Conservation (phyloP, 2,797 vertebrate genomes). For the Pachyuromys duprasi region DNA sequence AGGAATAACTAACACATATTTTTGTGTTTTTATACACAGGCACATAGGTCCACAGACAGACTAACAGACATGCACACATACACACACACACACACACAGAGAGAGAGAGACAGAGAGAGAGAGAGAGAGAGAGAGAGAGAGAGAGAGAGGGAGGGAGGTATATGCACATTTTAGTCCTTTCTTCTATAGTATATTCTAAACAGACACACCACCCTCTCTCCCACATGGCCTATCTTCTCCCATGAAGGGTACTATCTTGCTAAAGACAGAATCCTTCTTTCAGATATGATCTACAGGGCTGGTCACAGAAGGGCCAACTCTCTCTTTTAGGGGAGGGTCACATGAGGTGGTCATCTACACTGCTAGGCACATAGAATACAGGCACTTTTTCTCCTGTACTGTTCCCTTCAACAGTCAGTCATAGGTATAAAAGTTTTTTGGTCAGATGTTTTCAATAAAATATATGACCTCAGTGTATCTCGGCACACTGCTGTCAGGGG, state of each 20-base stretch:
- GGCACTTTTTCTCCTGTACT: neutral
- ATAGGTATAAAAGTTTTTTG: neutral
- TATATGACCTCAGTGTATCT: too few species aligned
- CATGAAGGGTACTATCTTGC: neutral
- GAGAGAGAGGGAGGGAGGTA: neutral
- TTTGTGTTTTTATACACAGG: neutral
- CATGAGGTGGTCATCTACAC: accelerated
- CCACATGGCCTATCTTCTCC: neutral
- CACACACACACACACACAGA: neutral
- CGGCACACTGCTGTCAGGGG: neutral
- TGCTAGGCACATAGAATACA: neutral
- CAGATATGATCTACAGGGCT: neutral
- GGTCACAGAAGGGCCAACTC: accelerated
- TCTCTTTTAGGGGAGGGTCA: too few species aligned
- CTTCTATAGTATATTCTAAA: neutral
- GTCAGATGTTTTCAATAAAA: neutral
- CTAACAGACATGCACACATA: neutral
- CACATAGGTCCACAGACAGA: too few species aligned
- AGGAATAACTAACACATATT: neutral
- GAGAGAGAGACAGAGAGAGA: too few species aligned
- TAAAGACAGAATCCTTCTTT: neutral
- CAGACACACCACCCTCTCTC: neutral
- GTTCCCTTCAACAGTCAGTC: neutral
- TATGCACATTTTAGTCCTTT: neutral
- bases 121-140: neutral